phyloP scores from a whole-genome alignment of 2,888 invertebrate genomes.

The Trypoxylon attenuatum region DNA sequence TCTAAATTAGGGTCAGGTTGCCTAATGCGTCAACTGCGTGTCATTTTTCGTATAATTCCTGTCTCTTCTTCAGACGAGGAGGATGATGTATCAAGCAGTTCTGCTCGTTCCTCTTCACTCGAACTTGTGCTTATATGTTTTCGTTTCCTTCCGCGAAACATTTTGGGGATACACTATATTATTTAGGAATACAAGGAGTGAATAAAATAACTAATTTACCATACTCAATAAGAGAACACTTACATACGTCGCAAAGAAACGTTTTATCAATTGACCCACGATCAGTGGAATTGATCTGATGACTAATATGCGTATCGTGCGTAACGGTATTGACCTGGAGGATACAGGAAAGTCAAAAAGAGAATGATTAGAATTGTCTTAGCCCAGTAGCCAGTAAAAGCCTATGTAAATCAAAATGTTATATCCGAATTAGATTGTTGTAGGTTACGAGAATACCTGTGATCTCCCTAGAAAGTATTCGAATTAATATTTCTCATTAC shows the following conservation, averaged over 20 bases:
- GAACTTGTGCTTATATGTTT: slow-evolving; percentile 14
- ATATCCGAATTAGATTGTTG: too few relatives aligned
- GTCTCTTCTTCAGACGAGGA: slow-evolving; percentile 25
- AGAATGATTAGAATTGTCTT: too few relatives aligned
- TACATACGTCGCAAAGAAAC: slow-evolving; percentile 20
- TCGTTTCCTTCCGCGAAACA: slow-evolving; percentile 21
- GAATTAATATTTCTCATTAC: too few relatives aligned
- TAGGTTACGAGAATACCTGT: too few relatives aligned
- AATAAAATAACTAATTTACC: slow-evolving; percentile 18
- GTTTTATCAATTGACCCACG: too few relatives aligned
- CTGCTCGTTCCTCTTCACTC: slow-evolving; percentile 18
- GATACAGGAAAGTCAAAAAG: too few relatives aligned
- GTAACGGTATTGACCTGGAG: too few relatives aligned
- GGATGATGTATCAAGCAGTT: slow-evolving; percentile 13
- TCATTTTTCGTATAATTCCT: slow-evolving; percentile 11
- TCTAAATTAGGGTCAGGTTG: slow-evolving; percentile 16
- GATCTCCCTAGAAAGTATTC: too few relatives aligned
- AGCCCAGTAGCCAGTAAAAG: too few relatives aligned
- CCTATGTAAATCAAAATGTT: too few relatives aligned
- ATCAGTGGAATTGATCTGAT: too few relatives aligned
- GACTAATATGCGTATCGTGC: too few relatives aligned
- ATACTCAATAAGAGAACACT: slow-evolving; percentile 21
- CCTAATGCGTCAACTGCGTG: slow-evolving; percentile 8
- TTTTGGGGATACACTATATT: slow-evolving; percentile 19
- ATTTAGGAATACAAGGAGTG: slow-evolving; percentile 20